Evolutionary conservation across 2,797 vertebrate species (phyloP), one percentile per base, ranked within the genome.

Genomic region (Tachyglossus aculeatus): DNA sequence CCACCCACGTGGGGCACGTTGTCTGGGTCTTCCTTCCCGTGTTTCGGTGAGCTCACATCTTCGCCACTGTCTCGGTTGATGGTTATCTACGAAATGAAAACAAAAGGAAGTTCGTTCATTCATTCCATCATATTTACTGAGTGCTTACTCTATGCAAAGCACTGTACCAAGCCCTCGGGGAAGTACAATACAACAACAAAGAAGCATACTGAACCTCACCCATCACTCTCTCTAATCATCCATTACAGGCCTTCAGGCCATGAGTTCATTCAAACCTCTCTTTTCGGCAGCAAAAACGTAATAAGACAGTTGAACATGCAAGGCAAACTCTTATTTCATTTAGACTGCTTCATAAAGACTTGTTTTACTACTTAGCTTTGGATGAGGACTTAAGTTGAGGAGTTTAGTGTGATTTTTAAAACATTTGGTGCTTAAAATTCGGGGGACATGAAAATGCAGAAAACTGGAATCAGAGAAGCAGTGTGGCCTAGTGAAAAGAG

Each of bases 1-100:
- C 98, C 98, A 8, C 98, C 98, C 16, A 98, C 91, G 0, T 99
- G 98, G 0, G 98, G 98, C 51, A 65, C 86, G 36, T 99, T 99
- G 39, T 79, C 79, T 38, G 89, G 78, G 86, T 99, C 98, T 4
- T 94, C 82, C 89, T 97, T 96, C 75, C 98, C 98, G 0, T 98
- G 96, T 88, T 98, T 99, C 1, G 98, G 97, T 47, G 94, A 92
- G 9, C 89, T 95, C 80, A 98, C 95, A 13, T 98, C 96, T 89
- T 95, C 84, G 39, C 93, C 94, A 31, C 96, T 98, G 27, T 98
- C 96, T 80, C 90, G 96, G 89, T 97, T 74, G 71, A 98, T 67
- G n/a, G 96, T 99, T 64, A 99, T 96, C 98, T 99, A 85, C 39
- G 71, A 81, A 90, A 81, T 5, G 32, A 70, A 86, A 74, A 50